Conservation (phyloP, 53 echinoderm and acorn worm genomes). For the Temnopleurus reevesii region DNA sequence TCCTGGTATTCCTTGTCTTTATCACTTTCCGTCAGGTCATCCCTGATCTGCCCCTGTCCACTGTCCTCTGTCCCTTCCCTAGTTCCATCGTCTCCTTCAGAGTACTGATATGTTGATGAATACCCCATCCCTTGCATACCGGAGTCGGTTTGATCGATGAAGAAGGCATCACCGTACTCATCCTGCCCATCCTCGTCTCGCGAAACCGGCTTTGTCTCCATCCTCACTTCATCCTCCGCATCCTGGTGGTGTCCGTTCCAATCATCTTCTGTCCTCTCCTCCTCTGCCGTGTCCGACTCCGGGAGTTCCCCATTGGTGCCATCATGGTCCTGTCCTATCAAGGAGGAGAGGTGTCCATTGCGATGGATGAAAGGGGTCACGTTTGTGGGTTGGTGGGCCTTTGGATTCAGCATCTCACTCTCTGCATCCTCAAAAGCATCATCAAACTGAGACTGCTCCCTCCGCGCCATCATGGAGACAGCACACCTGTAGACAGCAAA, state of each 20-base stretch:
- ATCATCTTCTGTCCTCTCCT: constrained; percentile 55
- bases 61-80: constrained; percentile 58
- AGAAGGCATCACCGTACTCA: constrained; percentile 57
- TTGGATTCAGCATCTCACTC: constrained; percentile 81
- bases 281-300: constrained; percentile 82
- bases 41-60: constrained; percentile 58
- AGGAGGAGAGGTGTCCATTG: constrained; percentile 81
- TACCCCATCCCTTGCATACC: constrained; percentile 36
- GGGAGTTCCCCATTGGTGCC: constrained; percentile 90
- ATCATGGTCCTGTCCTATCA: constrained; percentile 22
- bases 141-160: constrained; percentile 30
- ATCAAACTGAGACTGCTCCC: constrained; percentile 92
- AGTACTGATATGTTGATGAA: constrained; percentile 37
- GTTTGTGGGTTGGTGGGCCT: constrained; percentile 35
- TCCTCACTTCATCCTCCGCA: constrained; percentile 36
- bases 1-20: constrained; percentile 73
- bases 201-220: background rate
- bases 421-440: constrained; percentile 97
- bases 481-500: constrained; percentile 39
- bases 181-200: constrained; percentile 55
- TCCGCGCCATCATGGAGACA: constrained; percentile 84
- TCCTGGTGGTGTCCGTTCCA: constrained; percentile 50
- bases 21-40: constrained; percentile 69
- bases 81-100: constrained; percentile 57
- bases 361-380: constrained; percentile 53